phyloP scores from a whole-genome alignment of 2,888 invertebrate species.

The Ischnura elegans region DNA sequence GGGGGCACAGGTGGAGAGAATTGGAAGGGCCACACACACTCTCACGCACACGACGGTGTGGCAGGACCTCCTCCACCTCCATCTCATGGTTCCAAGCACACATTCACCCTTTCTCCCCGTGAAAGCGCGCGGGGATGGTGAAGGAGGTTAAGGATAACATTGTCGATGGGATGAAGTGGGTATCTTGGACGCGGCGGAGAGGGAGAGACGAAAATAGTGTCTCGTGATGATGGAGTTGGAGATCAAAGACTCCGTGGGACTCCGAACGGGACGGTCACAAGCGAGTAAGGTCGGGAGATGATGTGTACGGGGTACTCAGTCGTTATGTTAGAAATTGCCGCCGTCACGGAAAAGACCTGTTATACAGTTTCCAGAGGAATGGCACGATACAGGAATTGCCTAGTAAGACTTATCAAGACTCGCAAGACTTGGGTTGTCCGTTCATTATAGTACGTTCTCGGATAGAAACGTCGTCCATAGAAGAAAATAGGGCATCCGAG shows the following conservation, averaged over 20 bases:
- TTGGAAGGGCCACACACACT: conserved; percentile 3
- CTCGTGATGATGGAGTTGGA: neutral
- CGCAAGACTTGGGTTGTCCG: too few species aligned
- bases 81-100: neutral
- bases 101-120: too few species aligned
- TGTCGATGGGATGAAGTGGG: neutral
- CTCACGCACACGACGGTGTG: neutral
- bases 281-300: neutral
- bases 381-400: too few species aligned
- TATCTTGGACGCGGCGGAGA: neutral
- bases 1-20: conserved; percentile 22
- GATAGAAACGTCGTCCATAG: too few species aligned
- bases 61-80: neutral
- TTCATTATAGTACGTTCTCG: too few species aligned
- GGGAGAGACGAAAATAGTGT: neutral
- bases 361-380: too few species aligned
- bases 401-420: too few species aligned
- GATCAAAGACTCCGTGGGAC: neutral
- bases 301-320: neutral
- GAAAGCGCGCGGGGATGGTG: neutral
- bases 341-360: neutral
- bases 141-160: conserved; percentile 5
- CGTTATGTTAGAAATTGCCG: neutral
- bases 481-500: too few species aligned
- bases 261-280: neutral